These are phyloP conservation scores for Phataginus tricuspis DNA, from an alignment of 2,797 vertebrate species.

Conservation along the genomic window DNA sequence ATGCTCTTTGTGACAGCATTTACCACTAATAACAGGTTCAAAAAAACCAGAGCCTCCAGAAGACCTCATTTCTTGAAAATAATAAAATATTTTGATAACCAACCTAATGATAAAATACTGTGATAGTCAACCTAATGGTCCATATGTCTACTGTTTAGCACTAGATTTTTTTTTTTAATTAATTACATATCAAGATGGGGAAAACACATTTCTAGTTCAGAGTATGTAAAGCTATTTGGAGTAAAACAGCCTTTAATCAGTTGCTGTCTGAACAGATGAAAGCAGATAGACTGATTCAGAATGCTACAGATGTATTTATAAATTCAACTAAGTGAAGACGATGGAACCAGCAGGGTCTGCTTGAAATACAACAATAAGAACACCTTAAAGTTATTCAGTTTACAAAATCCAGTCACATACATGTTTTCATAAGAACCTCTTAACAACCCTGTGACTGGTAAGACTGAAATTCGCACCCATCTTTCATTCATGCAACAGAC, in stretches of 20 bases:
- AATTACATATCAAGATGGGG: slow-evolving; percentile 5
- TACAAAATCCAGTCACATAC: neutral
- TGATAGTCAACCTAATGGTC: neutral
- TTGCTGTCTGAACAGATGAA: slow-evolving; percentile 58
- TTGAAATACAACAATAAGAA: slow-evolving; percentile 3
- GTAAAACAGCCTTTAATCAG: slow-evolving; percentile 17
- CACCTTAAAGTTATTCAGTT: neutral
- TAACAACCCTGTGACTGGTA: neutral
- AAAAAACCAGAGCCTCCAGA: slow-evolving; percentile 13
- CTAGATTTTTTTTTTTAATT: neutral
- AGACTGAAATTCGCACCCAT: neutral
- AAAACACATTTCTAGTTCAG: slow-evolving; percentile 38
- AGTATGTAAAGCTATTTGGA: slow-evolving; percentile 43
- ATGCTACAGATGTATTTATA: slow-evolving; percentile 37
- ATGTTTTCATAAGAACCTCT: neutral
- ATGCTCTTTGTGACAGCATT: slow-evolving; percentile 53
- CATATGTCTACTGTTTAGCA: slow-evolving; percentile 30
- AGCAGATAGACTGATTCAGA: slow-evolving; percentile 23
- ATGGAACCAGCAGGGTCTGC: neutral
- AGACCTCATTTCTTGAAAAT: slow-evolving; percentile 43
- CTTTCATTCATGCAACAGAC: neutral
- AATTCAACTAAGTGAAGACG: slow-evolving; percentile 49
- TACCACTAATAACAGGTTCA: slow-evolving; percentile 10
- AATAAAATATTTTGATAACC: slow-evolving; percentile 36
- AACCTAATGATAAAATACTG: slow-evolving; percentile 27